Base-by-base conservation (phyloP, 2,797 vertebrate species). In the Poeciliopsis presidionis region DNA sequence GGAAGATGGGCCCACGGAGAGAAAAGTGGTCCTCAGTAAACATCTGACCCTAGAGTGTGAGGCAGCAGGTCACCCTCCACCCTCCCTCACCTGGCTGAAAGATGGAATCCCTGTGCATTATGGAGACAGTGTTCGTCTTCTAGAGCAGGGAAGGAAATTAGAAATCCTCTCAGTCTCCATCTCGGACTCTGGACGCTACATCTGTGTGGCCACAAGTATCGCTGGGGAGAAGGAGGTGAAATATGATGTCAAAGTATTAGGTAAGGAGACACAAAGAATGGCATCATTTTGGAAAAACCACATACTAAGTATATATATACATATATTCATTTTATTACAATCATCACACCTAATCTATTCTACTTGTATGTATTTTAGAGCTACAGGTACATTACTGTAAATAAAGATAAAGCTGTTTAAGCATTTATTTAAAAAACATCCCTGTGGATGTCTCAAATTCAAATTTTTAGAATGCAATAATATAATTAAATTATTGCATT, bases 171-270 rank as follows among this genome's bases (percentile, higher is more conserved):
- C 93, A 0, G 90, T 94, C 0, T 47, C 72, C 0, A 93, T 96
- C 46, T 94, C 92, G 0, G 96, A 98, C 83, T 93, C 39, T 0
- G 98, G 98, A 41, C 96, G 94, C 22, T 99, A 99, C 45, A 65
- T 95, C 49, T 99, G 98, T 45, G 95, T 98, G 90, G 98, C 98
- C 9, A 98, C 96, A n/a, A 99, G 97, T 87, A 57, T 98, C 70
- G 98, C 98, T n/a, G 98, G 98, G 86, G 97, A 99, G 87, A 95
- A 96, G 76, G 97, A 97, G 86, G 95, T 98, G 89, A 97, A 95
- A 88, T 99, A 99, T 0, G 95, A 98, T 28, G 95, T 99, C 86
- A 95, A 93, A 81, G 94, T 99, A 85, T 95, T 99, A 94, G 98
- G 98, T 99, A 94, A 3, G 77, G 78, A 86, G 47, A 82, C 36